Evolutionary conservation across 2,113 vertebrate species (phyloP).

Genomic region (Corythornis madagascariensis): DNA sequence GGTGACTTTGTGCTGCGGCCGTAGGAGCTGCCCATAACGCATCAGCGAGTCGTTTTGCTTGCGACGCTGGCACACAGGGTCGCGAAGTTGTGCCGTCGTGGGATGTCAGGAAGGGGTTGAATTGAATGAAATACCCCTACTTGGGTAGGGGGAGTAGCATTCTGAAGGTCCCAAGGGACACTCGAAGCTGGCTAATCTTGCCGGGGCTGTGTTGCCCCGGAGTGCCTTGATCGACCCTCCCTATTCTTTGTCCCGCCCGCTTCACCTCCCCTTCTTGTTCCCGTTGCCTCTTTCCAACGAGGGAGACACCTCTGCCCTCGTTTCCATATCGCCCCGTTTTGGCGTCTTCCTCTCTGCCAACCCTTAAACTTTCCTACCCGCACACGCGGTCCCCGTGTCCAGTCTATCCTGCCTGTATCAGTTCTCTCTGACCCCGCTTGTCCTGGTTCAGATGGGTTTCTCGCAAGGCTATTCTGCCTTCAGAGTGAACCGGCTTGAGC

Average conservation of each 20-base stretch:
- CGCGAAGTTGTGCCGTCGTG: background rate
- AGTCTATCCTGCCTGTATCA: background rate
- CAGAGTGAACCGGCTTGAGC: background rate
- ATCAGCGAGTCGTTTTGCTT: background rate
- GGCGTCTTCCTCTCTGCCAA: background rate
- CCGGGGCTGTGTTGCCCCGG: background rate
- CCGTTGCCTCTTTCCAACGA: background rate
- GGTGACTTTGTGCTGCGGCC: background rate
- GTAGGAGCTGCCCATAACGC: background rate
- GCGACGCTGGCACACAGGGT: background rate
- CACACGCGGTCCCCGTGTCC: background rate
- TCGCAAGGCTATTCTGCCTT: background rate
- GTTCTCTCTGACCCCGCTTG: background rate
- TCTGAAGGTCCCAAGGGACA: background rate
- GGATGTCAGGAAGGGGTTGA: background rate
- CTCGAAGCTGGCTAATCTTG: background rate
- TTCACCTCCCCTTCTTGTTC: background rate
- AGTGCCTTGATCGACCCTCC: rapidly evolving
- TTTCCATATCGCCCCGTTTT: background rate
- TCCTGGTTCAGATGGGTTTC: background rate
- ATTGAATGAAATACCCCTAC: too few relatives aligned
- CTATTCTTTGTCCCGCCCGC: background rate
- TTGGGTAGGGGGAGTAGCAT: background rate
- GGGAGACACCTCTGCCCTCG: rapidly evolving
- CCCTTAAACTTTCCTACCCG: background rate